These are phyloP conservation scores for Bombylius major DNA, from an alignment of 2,888 invertebrate species.

Conservation along the genomic window DNA sequence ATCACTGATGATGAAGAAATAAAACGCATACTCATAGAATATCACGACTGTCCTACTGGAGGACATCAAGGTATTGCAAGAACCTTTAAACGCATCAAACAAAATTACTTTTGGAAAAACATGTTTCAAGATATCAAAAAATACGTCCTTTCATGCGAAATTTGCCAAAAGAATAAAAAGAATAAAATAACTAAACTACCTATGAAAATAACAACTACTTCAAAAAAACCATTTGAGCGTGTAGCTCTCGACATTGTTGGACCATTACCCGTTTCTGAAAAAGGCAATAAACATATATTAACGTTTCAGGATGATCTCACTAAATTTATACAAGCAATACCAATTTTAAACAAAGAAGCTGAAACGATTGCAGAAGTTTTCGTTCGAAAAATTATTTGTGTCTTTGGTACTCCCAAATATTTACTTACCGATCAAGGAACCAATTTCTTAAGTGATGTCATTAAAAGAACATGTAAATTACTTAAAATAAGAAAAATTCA, in stretches of 20 bases:
- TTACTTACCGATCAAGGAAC: not conserved
- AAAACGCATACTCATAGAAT: not conserved
- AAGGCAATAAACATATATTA: not conserved
- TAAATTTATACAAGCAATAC: not conserved
- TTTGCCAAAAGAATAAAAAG: constrained; percentile 5
- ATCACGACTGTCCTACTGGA: not conserved
- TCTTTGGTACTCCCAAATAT: not conserved
- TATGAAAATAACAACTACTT: constrained; percentile 5
- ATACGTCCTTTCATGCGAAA: not conserved
- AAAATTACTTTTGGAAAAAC: not conserved
- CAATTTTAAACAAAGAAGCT: not conserved
- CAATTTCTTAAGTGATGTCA: not conserved
- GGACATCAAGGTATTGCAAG: not conserved
- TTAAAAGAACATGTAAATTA: constrained; percentile 14
- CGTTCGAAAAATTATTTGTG: not conserved
- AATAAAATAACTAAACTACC: not conserved
- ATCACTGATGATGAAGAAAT: no score
- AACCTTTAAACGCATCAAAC: not conserved
- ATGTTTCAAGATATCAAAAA: constrained; percentile 7
- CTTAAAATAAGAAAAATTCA: not conserved
- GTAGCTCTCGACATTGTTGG: not conserved
- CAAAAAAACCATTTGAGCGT: not conserved
- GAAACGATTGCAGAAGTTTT: no score
- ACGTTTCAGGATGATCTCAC: not conserved
- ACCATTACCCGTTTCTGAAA: not conserved